Conservation (phyloP, 2,888 invertebrate species). For the Steinernema carpocapsae region DNA sequence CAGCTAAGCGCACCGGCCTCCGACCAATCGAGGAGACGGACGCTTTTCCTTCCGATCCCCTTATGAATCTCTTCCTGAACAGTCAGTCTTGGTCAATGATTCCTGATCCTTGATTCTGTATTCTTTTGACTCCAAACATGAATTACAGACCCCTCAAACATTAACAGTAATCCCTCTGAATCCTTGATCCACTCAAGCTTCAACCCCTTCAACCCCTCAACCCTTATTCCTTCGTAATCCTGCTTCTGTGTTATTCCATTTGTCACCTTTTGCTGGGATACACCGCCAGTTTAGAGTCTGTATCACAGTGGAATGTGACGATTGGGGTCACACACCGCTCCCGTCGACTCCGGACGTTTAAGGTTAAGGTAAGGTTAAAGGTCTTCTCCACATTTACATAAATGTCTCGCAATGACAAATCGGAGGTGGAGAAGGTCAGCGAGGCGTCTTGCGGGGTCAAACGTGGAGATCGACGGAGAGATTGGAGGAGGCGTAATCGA, state of each 20-base stretch:
- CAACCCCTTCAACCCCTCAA: too few species aligned
- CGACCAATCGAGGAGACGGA: neutral
- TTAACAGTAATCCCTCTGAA: too few species aligned
- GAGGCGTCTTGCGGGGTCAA: constrained; percentile 20
- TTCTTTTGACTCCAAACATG: too few species aligned
- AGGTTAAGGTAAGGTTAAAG: constrained; percentile 16
- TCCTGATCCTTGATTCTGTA: too few species aligned
- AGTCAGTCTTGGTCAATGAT: too few species aligned
- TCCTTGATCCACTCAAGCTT: too few species aligned
- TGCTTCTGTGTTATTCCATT: constrained; percentile 4
- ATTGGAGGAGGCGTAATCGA: constrained; percentile 33
- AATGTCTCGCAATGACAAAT: constrained; percentile 5
- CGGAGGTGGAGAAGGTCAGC: neutral
- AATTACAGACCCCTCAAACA: too few species aligned
- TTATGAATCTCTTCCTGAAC: too few species aligned
- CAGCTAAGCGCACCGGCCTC: constrained; percentile 28
- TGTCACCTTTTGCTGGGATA: constrained; percentile 33
- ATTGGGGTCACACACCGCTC: constrained; percentile 13
- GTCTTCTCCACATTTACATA: constrained; percentile 24
- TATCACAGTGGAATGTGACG: constrained; percentile 35
- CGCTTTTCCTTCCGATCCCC: neutral
- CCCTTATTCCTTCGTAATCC: too few species aligned
- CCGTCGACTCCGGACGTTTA: neutral
- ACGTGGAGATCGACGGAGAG: constrained; percentile 30
- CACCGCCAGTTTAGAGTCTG: neutral